Percentiles rank a stretch among this genome's conserved stretches.
These are phyloP conservation scores for Danio aesculapii DNA, from an alignment of 2,797 vertebrate species.

Conservation along the genomic window DNA sequence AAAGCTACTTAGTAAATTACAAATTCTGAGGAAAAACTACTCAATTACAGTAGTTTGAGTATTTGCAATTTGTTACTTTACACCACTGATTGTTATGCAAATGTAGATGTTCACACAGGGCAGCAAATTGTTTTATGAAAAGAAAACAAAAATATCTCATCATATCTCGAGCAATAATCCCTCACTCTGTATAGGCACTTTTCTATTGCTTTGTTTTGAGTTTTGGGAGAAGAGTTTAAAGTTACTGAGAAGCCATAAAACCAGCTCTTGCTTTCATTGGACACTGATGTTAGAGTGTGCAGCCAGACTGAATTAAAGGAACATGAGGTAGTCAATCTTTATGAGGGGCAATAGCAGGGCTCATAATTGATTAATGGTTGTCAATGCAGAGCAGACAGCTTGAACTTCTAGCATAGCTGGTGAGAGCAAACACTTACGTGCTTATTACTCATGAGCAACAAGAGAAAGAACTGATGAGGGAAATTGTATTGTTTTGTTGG, in stretches of 20 bases:
- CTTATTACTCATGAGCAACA: slow-evolving; percentile 29
- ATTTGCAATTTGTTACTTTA: too few relatives aligned
- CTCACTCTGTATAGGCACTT: slow-evolving; percentile 24
- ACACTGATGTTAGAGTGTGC: slow-evolving; percentile 9
- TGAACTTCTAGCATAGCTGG: slow-evolving; percentile 24
- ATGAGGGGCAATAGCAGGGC: slow-evolving; percentile 41
- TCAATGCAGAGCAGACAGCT: slow-evolving; percentile 44
- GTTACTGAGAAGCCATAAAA: slow-evolving; percentile 49
- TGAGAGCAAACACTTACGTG: slow-evolving; percentile 27
- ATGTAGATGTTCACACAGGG: background rate
- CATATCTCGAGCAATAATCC: slow-evolving; percentile 14
- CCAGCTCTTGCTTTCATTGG: slow-evolving; percentile 42
- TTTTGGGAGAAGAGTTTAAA: slow-evolving; percentile 46
- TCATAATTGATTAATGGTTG: slow-evolving; percentile 56
- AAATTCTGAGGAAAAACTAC: too few relatives aligned
- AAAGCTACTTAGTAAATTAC: too few relatives aligned
- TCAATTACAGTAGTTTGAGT: too few relatives aligned
- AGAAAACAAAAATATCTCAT: slow-evolving; percentile 5
- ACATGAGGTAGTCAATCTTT: slow-evolving; percentile 50
- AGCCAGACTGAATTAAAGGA: slow-evolving; percentile 49
- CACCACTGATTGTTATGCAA: too few relatives aligned
- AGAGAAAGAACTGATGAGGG: slow-evolving; percentile 22
- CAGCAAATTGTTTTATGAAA: slow-evolving; percentile 7
- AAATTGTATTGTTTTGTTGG: background rate
- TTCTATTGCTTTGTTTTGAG: slow-evolving; percentile 20